Evolutionary conservation across 2,113 vertebrate species (phyloP).

Genomic region (Pholis gunnellus): DNA sequence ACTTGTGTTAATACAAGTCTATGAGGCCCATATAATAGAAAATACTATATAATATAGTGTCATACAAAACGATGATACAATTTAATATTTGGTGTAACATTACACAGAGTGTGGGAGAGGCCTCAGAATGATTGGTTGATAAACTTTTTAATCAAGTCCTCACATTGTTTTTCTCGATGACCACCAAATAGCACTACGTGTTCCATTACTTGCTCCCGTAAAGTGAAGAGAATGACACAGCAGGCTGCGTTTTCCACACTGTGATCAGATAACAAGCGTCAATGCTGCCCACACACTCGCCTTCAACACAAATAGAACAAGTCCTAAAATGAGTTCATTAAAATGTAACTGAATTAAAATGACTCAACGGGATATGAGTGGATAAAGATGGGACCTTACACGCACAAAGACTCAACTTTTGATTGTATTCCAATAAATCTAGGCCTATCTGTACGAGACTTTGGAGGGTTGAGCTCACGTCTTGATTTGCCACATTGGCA

Average conservation of each 20-base stretch:
- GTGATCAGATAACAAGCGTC: constrained; percentile 24
- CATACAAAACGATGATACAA: not conserved
- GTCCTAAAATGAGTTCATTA: constrained; percentile 14
- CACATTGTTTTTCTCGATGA: constrained; percentile 2
- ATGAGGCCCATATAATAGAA: not conserved
- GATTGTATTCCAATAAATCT: not conserved
- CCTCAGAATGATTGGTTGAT: not conserved
- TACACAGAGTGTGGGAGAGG: not conserved
- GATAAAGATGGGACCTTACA: not conserved
- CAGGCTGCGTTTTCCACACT: constrained; percentile 14
- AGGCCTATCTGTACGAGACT: not conserved
- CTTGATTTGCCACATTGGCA: constrained; percentile 2
- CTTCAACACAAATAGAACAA: constrained; percentile 21
- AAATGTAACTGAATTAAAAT: not conserved
- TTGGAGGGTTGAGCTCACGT: not conserved
- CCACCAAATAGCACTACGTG: constrained; percentile 5
- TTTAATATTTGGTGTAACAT: not conserved
- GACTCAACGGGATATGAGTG: not conserved
- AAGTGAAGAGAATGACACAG: constrained; percentile 3
- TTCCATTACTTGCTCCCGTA: constrained; percentile 9
- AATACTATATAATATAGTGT: not conserved
- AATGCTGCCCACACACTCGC: constrained; percentile 32
- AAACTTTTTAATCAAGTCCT: not conserved
- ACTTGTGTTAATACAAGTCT: too few species aligned
- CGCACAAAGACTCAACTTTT: not conserved